Percentiles rank a stretch among this genome's conserved stretches.
Evolutionary conservation across 92 coral and sea anemone genomes (phyloP).

Genomic region (Parazoanthus swiftii): DNA sequence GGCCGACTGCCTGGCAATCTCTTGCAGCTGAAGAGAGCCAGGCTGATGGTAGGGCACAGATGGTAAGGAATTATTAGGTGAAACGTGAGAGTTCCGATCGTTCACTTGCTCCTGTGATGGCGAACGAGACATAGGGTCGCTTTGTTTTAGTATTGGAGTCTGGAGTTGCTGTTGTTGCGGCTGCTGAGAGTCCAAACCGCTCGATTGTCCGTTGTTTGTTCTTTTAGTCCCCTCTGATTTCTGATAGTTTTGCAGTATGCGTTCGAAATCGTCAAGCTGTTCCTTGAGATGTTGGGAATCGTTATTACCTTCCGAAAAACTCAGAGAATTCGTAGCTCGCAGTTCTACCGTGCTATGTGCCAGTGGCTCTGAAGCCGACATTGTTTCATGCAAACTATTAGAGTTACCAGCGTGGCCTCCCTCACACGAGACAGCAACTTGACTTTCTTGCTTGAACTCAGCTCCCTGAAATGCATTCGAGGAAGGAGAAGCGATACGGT

Average conservation of each 20-base stretch:
- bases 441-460: constrained; percentile 79
- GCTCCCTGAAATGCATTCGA: constrained; percentile 55
- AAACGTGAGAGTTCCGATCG: constrained; percentile 44
- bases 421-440: constrained; percentile 61
- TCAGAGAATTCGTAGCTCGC: constrained; percentile 46
- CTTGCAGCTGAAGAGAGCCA: constrained; percentile 72
- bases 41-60: constrained; percentile 46
- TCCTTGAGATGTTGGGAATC: constrained; percentile 51
- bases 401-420: constrained; percentile 52
- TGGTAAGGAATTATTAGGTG: constrained; percentile 36
- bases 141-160: constrained; percentile 46
- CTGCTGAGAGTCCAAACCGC: constrained; percentile 52
- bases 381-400: constrained; percentile 41
- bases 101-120: constrained; percentile 40
- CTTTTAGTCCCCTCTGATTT: constrained; percentile 46
- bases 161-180: constrained; percentile 59
- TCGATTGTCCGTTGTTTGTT: constrained; percentile 44
- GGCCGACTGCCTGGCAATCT: constrained; percentile 77
- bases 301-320: constrained; percentile 54
- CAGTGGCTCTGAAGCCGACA: constrained; percentile 45
- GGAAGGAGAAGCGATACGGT: constrained; percentile 47
- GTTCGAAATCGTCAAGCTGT: constrained; percentile 75
- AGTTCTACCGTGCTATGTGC: constrained; percentile 38
- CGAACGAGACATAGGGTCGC: constrained; percentile 45
- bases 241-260: constrained; percentile 59